phyloP scores from a whole-genome alignment of 2,888 invertebrate genomes.

The Argynnis bischoffii region DNA sequence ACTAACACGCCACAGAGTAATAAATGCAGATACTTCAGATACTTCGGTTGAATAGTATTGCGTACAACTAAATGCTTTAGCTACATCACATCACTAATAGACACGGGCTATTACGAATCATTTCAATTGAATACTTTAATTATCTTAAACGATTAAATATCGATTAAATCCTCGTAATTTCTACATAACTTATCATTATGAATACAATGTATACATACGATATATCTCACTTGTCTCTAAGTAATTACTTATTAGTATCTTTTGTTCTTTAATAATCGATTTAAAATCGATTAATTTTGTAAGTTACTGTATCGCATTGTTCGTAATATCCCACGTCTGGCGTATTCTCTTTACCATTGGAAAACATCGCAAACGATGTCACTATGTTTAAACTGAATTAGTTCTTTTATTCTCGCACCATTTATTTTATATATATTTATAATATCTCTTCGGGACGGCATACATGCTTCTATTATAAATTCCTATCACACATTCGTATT shows the following conservation, averaged over 20 bases:
- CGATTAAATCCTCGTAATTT: background rate
- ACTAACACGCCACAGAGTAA: constrained; percentile 54
- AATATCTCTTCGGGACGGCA: constrained; percentile 59
- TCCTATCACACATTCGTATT: constrained; percentile 55
- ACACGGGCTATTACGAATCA: constrained; percentile 7
- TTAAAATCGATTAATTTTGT: background rate
- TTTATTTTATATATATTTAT: constrained; percentile 12
- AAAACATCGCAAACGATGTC: constrained; percentile 25
- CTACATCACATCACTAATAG: constrained; percentile 13
- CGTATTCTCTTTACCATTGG: background rate
- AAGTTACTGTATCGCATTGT: background rate
- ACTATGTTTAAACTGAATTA: constrained; percentile 28
- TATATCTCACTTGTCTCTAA: constrained; percentile 1
- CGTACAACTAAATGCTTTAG: constrained; percentile 19
- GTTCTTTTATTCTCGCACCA: constrained; percentile 19
- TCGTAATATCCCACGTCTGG: background rate
- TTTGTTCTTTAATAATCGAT: background rate
- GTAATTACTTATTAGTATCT: constrained; percentile 5
- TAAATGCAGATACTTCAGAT: constrained; percentile 64
- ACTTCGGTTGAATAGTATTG: background rate
- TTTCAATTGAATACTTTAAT: background rate
- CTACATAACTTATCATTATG: background rate
- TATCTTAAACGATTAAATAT: background rate
- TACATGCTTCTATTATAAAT: constrained; percentile 52
- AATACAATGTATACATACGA: constrained; percentile 1